phyloP scores from a whole-genome alignment of 2,113 vertebrate species.

The Taurulus bubalis region DNA sequence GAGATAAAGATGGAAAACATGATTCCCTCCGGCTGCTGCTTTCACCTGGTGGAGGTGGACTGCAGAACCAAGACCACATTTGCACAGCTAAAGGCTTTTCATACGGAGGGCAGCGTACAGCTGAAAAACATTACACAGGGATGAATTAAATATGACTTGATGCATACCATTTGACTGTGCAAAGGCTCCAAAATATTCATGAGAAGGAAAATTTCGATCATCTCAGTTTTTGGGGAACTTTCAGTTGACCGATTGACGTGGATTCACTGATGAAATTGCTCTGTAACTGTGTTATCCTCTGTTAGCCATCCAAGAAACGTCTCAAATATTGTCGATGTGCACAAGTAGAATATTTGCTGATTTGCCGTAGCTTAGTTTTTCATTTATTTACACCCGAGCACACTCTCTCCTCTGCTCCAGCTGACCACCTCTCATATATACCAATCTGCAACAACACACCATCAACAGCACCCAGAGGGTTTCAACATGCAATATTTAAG shows the following conservation, averaged over 20 bases:
- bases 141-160: slow-evolving; percentile 62
- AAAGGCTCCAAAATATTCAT: slow-evolving; percentile 52
- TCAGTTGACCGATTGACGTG: too few species aligned
- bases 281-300: neutral
- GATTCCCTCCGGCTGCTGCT: slow-evolving; percentile 47
- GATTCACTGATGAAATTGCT: neutral
- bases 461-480: slow-evolving; percentile 70
- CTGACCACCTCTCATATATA: slow-evolving; percentile 49
- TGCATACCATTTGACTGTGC: slow-evolving; percentile 52
- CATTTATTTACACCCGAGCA: slow-evolving; percentile 27
- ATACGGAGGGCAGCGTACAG: slow-evolving; percentile 11
- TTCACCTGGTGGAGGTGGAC: slow-evolving; percentile 62
- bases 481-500: slow-evolving; percentile 73
- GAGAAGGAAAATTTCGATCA: slow-evolving; percentile 24
- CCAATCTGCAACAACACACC: slow-evolving; percentile 55
- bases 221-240: slow-evolving; percentile 22
- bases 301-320: neutral
- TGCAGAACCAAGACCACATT: slow-evolving; percentile 44
- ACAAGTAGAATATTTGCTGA: neutral
- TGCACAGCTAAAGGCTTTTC: slow-evolving; percentile 37
- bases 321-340: slow-evolving; percentile 3
- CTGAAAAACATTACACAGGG: neutral
- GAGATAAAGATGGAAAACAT: slow-evolving; percentile 41
- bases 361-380: slow-evolving; percentile 11
- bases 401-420: slow-evolving; percentile 25